Conservation (phyloP, 37 sponge, comb jelly and placozoan species). For the Chondrosia reniformis region DNA sequence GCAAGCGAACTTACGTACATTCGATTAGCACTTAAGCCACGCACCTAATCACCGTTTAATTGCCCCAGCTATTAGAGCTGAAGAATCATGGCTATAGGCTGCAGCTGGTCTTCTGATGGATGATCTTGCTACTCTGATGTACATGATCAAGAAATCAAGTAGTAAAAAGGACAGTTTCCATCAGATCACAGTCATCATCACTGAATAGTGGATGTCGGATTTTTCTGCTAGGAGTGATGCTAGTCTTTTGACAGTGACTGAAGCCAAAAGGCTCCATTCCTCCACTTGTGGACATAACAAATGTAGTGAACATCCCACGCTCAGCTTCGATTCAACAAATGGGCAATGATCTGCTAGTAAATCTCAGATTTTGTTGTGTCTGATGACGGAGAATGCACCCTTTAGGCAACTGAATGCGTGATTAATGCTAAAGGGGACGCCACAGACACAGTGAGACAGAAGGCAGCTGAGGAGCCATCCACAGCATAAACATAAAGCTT, state of each 20-base stretch:
- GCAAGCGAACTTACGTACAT: no score
- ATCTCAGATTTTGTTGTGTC: not conserved
- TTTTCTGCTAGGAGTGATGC: not conserved
- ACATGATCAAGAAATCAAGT: no score
- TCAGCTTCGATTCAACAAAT: not conserved
- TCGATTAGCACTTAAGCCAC: no score
- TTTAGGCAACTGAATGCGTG: no score
- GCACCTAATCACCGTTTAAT: no score
- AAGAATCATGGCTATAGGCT: not conserved
- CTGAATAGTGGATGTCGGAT: not conserved
- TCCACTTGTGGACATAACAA: not conserved
- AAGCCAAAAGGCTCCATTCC: not conserved
- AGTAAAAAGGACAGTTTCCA: no score
- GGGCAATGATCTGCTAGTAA: not conserved
- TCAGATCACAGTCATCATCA: no score
- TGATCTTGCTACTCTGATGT: constrained; percentile 18
- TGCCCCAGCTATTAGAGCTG: not conserved
- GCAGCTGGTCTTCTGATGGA: not conserved
- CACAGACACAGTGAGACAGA: constrained; percentile 2
- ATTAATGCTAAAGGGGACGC: not conserved
- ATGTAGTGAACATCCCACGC: not conserved
- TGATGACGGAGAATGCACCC: not conserved
- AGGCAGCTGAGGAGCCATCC: constrained; percentile 2
- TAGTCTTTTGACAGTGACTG: not conserved
- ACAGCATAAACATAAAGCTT: not conserved